Base-by-base conservation (phyloP, 2,113 vertebrate genomes). In the Argyrosomus japonicus region DNA sequence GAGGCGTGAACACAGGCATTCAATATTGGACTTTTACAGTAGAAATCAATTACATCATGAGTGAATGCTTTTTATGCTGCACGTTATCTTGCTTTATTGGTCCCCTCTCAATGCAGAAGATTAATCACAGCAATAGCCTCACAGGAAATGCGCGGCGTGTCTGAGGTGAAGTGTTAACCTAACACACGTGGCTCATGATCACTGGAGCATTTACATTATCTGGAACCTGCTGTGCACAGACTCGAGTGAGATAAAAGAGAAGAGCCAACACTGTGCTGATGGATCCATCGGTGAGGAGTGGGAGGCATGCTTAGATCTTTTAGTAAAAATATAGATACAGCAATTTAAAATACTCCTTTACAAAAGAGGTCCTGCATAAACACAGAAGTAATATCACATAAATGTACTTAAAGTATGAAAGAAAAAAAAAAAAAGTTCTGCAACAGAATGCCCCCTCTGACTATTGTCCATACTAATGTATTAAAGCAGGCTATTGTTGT, bases 71-170 rank as follows among this genome's bases (percentile, higher is more conserved):
- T 51, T 13, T 51, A 64, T 79, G 65, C 74, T 6, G 53, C 23
- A 32, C n/a, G 60, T 50, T 54, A 68, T 45, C 54, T 40, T 8
- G 61, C 27, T 53, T 67, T 68, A 67, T 68, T 76, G 63, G 43
- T 23, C 60, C 63, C 56, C 60, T 40, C 63, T 75, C 29, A 51
- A 36, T 8, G 27, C 58, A 64, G 29, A 13, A 40, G 23, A 71
- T 77, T 81, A 87, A 84, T 90, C 73, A 79, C 2, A 32, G 65
- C 51, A 2, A 32, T 32, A 8, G 47, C 47, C 84, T 81, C 81
- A 6, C 25, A 83, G 89, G 86, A 86, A 87, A 90, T 84, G 40
- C 71, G 60, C 11, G 13, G 32, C 62, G 78, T 23, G 9, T 73
- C 36, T 27, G 48, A 84, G 75, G 63, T 69, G 69, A 72, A 58